These are phyloP conservation scores for Pristionchus arcanus DNA, from an alignment of 2,888 invertebrate genomes.

Conservation along the genomic window DNA sequence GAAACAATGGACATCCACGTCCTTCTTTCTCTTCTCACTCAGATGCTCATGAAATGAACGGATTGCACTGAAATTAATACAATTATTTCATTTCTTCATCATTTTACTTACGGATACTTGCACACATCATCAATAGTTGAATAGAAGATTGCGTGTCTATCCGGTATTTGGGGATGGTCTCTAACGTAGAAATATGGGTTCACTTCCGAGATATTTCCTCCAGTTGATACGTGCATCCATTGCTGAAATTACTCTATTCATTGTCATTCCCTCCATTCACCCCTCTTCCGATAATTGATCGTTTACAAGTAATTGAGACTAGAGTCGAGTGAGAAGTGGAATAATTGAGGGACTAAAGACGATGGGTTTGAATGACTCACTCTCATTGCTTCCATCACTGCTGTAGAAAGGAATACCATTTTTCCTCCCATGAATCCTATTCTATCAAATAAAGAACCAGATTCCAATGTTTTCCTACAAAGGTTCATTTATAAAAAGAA, in stretches of 20 bases:
- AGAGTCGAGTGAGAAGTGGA: background rate
- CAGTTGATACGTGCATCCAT: conserved; percentile 10
- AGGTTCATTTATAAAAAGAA: background rate
- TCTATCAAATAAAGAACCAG: background rate
- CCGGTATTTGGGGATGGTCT: conserved; percentile 18
- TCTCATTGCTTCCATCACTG: conserved; percentile 23
- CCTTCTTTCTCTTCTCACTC: conserved; percentile 13
- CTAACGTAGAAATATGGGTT: conserved; percentile 24
- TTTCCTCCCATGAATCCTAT: conserved; percentile 20
- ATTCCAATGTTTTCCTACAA: background rate
- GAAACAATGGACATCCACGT: conserved; percentile 12
- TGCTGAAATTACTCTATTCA: background rate
- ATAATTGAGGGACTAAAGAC: background rate
- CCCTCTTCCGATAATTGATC: background rate
- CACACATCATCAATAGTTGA: background rate
- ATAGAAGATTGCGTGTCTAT: conserved; percentile 32
- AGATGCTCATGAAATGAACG: conserved; percentile 41
- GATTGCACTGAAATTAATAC: background rate
- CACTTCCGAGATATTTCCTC: conserved; percentile 39
- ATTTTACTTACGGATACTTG: background rate
- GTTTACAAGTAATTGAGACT: background rate
- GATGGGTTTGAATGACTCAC: background rate
- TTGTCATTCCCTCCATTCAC: background rate
- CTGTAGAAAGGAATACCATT: background rate
- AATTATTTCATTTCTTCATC: background rate